phyloP scores from a whole-genome alignment of 2,888 invertebrate species.

The Morpho deidamia region DNA sequence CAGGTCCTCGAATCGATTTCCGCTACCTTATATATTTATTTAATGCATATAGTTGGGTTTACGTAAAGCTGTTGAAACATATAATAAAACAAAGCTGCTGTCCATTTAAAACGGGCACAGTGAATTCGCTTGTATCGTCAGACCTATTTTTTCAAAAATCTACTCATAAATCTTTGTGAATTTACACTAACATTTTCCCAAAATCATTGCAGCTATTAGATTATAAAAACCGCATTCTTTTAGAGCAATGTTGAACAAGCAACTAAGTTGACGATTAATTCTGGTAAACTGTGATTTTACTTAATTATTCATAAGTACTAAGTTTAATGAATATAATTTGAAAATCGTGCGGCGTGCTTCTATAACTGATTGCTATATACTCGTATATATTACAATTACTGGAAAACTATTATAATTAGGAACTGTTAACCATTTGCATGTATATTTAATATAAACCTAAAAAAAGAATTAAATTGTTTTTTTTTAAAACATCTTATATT shows the following conservation, averaged over 20 bases:
- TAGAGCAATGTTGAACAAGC: slow-evolving; percentile 1
- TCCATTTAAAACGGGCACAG: neutral
- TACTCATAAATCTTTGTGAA: neutral
- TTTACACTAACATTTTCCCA: neutral
- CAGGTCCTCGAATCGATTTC: too few relatives aligned
- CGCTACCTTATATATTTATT: too few relatives aligned
- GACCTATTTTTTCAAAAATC: neutral
- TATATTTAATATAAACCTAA: too few relatives aligned
- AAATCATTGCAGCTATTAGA: slow-evolving; percentile 1
- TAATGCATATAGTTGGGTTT: too few relatives aligned
- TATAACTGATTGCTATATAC: slow-evolving; percentile 14
- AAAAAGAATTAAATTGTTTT: too few relatives aligned
- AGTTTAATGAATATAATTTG: neutral
- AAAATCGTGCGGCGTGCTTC: slow-evolving; percentile 21
- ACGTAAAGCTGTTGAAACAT: too few relatives aligned
- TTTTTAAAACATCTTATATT: too few relatives aligned
- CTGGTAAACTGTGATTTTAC: neutral
- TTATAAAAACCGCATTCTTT: neutral
- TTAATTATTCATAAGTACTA: neutral
- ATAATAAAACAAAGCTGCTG: too few relatives aligned
- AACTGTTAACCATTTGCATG: neutral
- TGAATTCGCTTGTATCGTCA: neutral
- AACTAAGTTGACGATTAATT: slow-evolving; percentile 5
- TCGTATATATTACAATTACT: neutral
- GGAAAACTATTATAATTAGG: neutral